Conservation (phyloP, 92 coral and sea anemone species). For the Phenganax subtilis region DNA sequence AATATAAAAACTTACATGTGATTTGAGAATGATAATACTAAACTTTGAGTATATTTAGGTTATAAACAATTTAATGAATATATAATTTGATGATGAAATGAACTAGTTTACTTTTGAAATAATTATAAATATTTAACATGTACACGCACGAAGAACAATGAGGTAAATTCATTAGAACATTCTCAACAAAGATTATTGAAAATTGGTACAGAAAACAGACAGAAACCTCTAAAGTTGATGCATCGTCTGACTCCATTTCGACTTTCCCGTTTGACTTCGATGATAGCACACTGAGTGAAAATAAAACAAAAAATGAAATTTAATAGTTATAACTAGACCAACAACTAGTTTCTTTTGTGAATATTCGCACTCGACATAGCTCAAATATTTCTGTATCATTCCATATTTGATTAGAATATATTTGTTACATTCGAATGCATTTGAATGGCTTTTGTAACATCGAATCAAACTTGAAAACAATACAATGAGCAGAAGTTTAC, state of each 20-base stretch:
- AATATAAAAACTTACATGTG: background rate
- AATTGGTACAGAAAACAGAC: background rate
- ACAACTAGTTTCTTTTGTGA: background rate
- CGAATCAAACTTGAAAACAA: background rate
- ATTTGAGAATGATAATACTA: background rate
- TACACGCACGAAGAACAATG: background rate
- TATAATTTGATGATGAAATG: background rate
- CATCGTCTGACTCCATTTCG: constrained; percentile 12
- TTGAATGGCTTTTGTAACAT: background rate
- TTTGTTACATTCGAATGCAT: constrained; percentile 8
- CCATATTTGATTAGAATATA: constrained; percentile 1
- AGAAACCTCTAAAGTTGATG: background rate
- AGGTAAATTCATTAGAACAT: background rate
- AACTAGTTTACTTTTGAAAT: background rate
- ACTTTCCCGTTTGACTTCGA: background rate
- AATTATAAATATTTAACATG: background rate
- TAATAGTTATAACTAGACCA: background rate
- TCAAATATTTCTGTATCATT: constrained; percentile 5
- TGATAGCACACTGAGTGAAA: background rate
- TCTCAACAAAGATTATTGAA: background rate
- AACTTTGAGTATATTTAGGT: background rate
- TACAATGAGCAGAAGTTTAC: background rate
- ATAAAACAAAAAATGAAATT: background rate
- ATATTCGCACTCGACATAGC: constrained; percentile 20
- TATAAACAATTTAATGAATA: constrained; percentile 3